Evolutionary conservation across 2,888 invertebrate species (phyloP), one percentile per base, ranked within the genome.

Genomic region (Penaeus monodon): DNA sequence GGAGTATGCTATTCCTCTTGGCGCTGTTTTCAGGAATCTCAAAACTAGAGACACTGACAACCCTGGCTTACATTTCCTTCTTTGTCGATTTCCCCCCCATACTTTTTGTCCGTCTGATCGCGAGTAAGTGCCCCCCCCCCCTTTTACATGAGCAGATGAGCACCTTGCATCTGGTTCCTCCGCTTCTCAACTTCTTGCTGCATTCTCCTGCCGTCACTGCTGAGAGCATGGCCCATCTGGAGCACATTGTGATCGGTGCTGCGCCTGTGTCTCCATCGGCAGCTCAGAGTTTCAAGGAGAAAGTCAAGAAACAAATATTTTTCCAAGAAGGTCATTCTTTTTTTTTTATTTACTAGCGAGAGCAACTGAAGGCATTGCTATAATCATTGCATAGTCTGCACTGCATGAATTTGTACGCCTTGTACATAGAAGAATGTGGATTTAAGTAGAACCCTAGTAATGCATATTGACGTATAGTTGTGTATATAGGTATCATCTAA

Each of bases 311-410:
- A 44, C 17, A 77, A 49, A 49, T 77, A 27, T 77, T 77, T 49
- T 20, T 77, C 77, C 77, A 77, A 44, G 77, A 77, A 44, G 38
- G 77, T 77, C 57, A 64, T 29, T 77, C 38, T n/a, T 22, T 24
- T 29, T 70, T 70, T 68, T 68, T 29, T 17, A 70, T 70, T 44
- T 6, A 44, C 44, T 44, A 10, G 44, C 44, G 44, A 44, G 44
- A 44, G 10, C 44, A 10, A 10, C 10, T 44, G 10, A 6, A 44
- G 44, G 10, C 22, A 12, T 29, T 70, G 1, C 17, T 14, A 57
- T 14, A 17, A 14, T 57, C 17, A 20, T 57, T 57, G 10, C 44
- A 44, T 44, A 44, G 44, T 17, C 57, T 57, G 4, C 17, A 57
- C 57, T 57, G 57, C 20, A 20, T 57, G 57, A 17, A 57, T 57